Conservation (phyloP, 2,797 vertebrate genomes). For the Limnodromus scolopaceus region DNA sequence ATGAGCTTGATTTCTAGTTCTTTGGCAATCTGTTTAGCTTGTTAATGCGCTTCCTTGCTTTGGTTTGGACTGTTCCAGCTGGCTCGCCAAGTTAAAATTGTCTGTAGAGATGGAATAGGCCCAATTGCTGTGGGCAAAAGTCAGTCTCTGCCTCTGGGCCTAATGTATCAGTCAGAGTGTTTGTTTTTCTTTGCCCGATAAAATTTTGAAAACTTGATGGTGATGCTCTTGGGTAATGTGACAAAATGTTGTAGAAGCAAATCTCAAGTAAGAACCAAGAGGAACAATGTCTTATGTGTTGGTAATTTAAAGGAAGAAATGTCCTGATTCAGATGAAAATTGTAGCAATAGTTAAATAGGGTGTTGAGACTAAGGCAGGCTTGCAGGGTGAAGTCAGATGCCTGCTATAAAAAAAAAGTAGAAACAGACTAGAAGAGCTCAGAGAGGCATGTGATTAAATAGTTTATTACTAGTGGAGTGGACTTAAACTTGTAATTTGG, state of each 20-base stretch:
- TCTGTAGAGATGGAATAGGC: background rate
- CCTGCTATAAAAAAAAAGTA: background rate
- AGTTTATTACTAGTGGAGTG: background rate
- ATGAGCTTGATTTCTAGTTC: background rate
- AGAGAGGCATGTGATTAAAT: background rate
- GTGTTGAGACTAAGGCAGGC: background rate
- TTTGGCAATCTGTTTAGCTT: background rate
- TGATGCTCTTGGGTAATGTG: background rate
- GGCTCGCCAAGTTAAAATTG: background rate
- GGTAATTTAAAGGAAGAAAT: background rate
- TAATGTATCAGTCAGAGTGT: background rate
- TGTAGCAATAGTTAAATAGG: background rate
- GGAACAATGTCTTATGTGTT: background rate
- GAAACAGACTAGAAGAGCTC: background rate
- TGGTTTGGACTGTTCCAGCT: background rate
- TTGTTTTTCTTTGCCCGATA: background rate
- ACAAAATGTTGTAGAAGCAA: background rate
- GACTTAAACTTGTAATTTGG: background rate
- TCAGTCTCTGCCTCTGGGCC: background rate
- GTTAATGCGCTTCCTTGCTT: background rate
- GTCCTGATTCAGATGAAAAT: background rate
- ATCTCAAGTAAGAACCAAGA: background rate
- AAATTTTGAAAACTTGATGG: background rate
- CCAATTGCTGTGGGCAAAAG: background rate
- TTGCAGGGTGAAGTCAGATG: background rate